Evolutionary conservation across 2,797 vertebrate species (phyloP), one percentile per base, ranked within the genome.

Genomic region (Sebastes iracundus): DNA sequence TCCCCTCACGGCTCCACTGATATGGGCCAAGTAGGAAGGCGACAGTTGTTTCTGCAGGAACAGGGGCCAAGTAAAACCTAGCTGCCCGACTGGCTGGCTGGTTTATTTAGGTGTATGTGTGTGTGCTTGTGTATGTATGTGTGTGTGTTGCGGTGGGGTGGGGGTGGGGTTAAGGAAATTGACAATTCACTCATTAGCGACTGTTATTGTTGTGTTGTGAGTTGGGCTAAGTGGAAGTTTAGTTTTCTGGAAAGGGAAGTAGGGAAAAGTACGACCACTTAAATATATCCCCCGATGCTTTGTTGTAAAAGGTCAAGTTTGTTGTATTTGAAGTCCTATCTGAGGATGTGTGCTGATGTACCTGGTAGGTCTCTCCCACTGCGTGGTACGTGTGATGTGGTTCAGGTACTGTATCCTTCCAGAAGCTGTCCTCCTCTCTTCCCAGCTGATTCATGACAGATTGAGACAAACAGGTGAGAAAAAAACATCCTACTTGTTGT

Each of bases 321-420:
- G 55, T 55, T 79, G 58, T 62, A n/a, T 35, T 28, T 55, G 5
- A 46, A 28, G 32, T 13, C 2, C 14, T n/a, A 71, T 11, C 25
- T 62, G 33, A 30, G 7, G 13, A 35, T 42, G 49, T 81, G 27
- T 35, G 46, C 7, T 22, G 32, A 35, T 93, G 91, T 94, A 99
- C 98, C 98, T 95, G 42, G 97, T 99, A 3, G 98, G 98, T 87
- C 98, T 96, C 90, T 99, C 98, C 98, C 98, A 99, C 59, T 99
- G 98, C 0, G 98, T 99, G 88, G 97, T 98, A 81, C 98, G 95
- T 52, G 98, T 99, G 88, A 99, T 99, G 85, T 99, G 98, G 91
- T 99, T 99, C 84, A 99, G 95, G 91, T 99, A 99, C 82, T 99
- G 98, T 88, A 98, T 99, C 89, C 98, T 97, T 90, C 98, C 98